Percentiles rank a stretch among this genome's conserved stretches.
phyloP scores from a whole-genome alignment of 2,888 invertebrate genomes.

The Stenoptilia bipunctidactyla region DNA sequence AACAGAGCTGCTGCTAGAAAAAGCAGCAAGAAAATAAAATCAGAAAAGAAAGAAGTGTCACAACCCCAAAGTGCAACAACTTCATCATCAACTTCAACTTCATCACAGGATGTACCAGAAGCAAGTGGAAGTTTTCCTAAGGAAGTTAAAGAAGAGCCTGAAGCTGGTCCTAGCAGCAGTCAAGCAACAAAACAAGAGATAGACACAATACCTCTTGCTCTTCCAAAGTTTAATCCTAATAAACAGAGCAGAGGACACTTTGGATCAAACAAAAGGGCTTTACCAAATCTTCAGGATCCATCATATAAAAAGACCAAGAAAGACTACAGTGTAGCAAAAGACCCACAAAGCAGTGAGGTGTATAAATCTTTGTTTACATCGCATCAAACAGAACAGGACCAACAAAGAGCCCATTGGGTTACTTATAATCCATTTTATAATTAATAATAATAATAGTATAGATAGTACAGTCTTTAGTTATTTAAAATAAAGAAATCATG shows the following conservation, averaged over 20 bases:
- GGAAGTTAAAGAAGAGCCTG: constrained; percentile 34
- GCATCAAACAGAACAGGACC: constrained; percentile 87
- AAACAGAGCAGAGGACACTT: constrained; percentile 53
- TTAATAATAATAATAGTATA: constrained; percentile 43
- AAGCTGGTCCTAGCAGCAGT: constrained; percentile 30
- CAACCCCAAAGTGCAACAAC: background rate
- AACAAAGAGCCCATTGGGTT: constrained; percentile 95
- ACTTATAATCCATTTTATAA: constrained; percentile 98
- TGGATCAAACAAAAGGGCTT: constrained; percentile 51
- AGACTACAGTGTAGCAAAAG: constrained; percentile 89
- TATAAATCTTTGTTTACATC: constrained; percentile 96
- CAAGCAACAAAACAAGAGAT: constrained; percentile 43
- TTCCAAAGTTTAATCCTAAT: constrained; percentile 57
- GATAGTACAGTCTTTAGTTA: no score
- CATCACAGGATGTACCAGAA: constrained; percentile 7
- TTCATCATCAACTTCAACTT: constrained; percentile 16
- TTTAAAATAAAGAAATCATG: no score
- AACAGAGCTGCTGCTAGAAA: constrained; percentile 77
- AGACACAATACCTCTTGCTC: constrained; percentile 53
- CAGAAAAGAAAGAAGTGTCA: constrained; percentile 25
- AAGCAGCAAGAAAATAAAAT: constrained; percentile 73
- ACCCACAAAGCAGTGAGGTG: constrained; percentile 90
- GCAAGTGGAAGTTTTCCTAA: constrained; percentile 1
- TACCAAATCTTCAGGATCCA: constrained; percentile 70
- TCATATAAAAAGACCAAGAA: constrained; percentile 82